Evolutionary conservation across 2,888 invertebrate species (phyloP).

Genomic region (Phaedon cochleariae): DNA sequence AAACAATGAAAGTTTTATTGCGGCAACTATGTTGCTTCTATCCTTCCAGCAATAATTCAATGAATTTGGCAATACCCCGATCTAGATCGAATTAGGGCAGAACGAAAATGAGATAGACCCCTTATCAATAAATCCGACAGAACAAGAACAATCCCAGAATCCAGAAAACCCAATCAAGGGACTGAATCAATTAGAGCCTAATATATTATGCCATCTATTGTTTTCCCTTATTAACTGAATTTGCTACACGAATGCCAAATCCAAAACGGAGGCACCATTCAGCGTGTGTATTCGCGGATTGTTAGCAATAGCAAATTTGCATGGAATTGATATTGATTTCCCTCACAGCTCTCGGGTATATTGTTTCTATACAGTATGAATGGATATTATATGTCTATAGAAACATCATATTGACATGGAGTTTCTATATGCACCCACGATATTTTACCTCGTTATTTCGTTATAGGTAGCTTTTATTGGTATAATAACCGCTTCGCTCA

Average conservation of each 20-base stretch:
- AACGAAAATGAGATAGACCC: slow-evolving; percentile 14
- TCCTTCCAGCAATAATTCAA: neutral
- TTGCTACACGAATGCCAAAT: slow-evolving; percentile 26
- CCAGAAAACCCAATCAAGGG: slow-evolving; percentile 24
- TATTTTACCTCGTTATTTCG: too few relatives aligned
- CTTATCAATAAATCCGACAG: slow-evolving; percentile 9
- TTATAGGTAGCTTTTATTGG: too few relatives aligned
- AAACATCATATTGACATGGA: too few relatives aligned
- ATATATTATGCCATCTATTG: slow-evolving; percentile 25
- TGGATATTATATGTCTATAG: too few relatives aligned
- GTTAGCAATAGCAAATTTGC: neutral
- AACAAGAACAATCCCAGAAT: slow-evolving; percentile 14
- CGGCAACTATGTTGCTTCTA: neutral
- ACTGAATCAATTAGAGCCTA: slow-evolving; percentile 29
- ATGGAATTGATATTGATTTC: slow-evolving; percentile 1
- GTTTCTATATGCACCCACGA: too few relatives aligned
- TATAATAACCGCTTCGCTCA: too few relatives aligned
- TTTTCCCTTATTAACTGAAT: slow-evolving; percentile 21
- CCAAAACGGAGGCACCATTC: slow-evolving; percentile 18
- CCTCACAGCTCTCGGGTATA: neutral
- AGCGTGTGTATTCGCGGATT: neutral
- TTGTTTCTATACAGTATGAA: neutral
- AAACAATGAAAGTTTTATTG: neutral
- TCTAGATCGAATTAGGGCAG: slow-evolving; percentile 6
- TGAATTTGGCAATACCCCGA: slow-evolving; percentile 4